Conservation (phyloP, 2,888 invertebrate genomes). For the Tetramorium bicarinatum region DNA sequence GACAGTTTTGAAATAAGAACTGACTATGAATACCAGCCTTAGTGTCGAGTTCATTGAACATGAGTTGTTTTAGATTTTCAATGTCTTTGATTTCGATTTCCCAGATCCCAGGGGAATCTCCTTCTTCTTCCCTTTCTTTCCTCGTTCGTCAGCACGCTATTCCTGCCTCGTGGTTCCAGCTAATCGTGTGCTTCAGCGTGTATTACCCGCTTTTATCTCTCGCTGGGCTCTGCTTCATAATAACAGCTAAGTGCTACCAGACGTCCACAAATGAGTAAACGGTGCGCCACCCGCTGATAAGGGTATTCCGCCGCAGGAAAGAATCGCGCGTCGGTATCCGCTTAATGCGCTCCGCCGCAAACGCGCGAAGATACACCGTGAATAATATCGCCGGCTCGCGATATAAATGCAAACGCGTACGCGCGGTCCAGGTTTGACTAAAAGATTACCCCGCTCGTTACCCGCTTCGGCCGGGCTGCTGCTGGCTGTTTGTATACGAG, state of each 20-base stretch:
- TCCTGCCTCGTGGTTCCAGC: constrained; percentile 11
- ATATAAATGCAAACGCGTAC: constrained; percentile 73
- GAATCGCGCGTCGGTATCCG: constrained; percentile 61
- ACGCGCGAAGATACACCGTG: constrained; percentile 61
- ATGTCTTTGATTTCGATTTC: not conserved
- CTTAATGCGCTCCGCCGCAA: constrained; percentile 63
- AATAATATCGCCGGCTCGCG: constrained; percentile 65
- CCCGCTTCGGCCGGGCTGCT: constrained; percentile 29
- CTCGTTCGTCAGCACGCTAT: not conserved
- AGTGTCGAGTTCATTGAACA: not conserved
- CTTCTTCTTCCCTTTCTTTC: not conserved
- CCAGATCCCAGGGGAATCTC: not conserved
- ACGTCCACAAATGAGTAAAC: constrained; percentile 61
- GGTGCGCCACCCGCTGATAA: constrained; percentile 66
- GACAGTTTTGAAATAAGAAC: too few species aligned
- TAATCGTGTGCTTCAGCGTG: constrained; percentile 26
- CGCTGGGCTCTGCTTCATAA: constrained; percentile 36
- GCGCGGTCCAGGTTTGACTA: constrained; percentile 41
- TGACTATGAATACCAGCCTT: too few species aligned
- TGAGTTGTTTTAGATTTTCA: not conserved
- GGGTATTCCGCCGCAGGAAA: constrained; percentile 57
- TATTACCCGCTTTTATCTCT: constrained; percentile 42
- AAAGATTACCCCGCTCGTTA: constrained; percentile 46
- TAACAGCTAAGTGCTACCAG: constrained; percentile 55
- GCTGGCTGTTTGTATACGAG: constrained; percentile 1